A percentile compares a stretch with the other conserved stretches of the same genome.
These are phyloP conservation scores for Ptiloglossa arizonensis DNA, from an alignment of 1,140 invertebrate species.

Conservation along the genomic window DNA sequence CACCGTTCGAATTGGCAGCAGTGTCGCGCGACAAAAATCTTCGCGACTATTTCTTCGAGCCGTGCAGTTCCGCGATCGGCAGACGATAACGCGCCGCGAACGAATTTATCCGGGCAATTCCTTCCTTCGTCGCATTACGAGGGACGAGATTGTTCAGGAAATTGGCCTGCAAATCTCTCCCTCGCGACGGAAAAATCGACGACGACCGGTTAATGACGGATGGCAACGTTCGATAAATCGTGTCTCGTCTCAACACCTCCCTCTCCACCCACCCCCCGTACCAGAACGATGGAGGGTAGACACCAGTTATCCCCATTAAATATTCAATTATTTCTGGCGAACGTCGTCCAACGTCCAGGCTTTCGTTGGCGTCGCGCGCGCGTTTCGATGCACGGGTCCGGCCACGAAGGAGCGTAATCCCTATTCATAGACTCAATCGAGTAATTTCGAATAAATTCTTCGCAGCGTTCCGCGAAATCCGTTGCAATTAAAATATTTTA, in stretches of 20 bases:
- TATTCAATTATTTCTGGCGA: constrained; percentile 70
- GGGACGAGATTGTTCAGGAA: constrained; percentile 49
- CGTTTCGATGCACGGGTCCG: no score
- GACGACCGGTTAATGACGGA: constrained; percentile 44
- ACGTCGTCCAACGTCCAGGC: constrained; percentile 52
- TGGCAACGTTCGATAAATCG: constrained; percentile 29
- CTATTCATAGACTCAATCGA: constrained; percentile 71
- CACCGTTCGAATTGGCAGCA: no score
- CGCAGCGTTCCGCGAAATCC: constrained; percentile 63
- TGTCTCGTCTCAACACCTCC: background rate
- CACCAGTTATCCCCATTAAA: constrained; percentile 67
- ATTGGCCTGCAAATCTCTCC: constrained; percentile 37
- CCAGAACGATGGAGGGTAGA: no score
- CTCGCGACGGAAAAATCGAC: constrained; percentile 54
- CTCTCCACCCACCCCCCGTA: no score
- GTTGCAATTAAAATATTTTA: constrained; percentile 72
- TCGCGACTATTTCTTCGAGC: no score
- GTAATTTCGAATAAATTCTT: constrained; percentile 71
- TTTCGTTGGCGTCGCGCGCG: constrained; percentile 35
- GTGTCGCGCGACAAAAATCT: no score
- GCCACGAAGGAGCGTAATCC: constrained; percentile 61
- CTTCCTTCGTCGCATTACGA: constrained; percentile 41
- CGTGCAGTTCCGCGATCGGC: background rate
- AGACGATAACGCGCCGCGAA: background rate
- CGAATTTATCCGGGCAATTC: constrained; percentile 42